Evolutionary conservation across 92 coral and sea anemone genomes (phyloP).

Genomic region (Phenganax marumi): DNA sequence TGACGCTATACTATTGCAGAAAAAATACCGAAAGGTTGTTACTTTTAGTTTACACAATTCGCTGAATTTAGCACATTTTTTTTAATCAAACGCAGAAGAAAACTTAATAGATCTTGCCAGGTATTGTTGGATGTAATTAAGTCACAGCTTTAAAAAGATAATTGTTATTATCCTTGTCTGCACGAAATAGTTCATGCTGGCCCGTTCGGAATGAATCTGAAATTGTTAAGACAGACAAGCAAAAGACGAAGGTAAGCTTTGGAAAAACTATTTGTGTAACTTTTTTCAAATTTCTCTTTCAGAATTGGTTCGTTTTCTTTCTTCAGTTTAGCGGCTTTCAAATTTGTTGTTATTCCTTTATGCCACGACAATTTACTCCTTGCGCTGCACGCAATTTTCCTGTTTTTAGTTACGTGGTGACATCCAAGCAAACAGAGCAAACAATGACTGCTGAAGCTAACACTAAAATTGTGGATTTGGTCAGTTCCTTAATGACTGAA

Average conservation of each 20-base stretch:
- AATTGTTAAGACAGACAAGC: background rate
- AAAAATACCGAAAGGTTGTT: background rate
- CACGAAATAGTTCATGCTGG: background rate
- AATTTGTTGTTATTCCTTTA: background rate
- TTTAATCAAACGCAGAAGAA: no score
- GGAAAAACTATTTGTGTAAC: background rate
- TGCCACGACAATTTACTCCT: background rate
- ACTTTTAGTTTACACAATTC: background rate
- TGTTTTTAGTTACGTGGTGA: conserved; percentile 36
- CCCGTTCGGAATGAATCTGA: background rate
- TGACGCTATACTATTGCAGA: background rate
- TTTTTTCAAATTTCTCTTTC: no score
- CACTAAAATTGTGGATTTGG: background rate
- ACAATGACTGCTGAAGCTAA: background rate
- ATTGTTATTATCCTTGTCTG: no score
- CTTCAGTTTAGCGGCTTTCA: no score
- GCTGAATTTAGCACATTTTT: background rate
- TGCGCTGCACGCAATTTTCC: background rate
- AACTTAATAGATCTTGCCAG: no score
- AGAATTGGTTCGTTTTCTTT: no score
- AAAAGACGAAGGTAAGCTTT: background rate
- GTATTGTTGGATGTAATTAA: no score
- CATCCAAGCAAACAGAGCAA: background rate
- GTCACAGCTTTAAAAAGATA: no score
- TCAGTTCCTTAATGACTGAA: conserved; percentile 17